Evolutionary conservation across 2,888 invertebrate genomes (phyloP).

Genomic region (Matsumyia berberina): DNA sequence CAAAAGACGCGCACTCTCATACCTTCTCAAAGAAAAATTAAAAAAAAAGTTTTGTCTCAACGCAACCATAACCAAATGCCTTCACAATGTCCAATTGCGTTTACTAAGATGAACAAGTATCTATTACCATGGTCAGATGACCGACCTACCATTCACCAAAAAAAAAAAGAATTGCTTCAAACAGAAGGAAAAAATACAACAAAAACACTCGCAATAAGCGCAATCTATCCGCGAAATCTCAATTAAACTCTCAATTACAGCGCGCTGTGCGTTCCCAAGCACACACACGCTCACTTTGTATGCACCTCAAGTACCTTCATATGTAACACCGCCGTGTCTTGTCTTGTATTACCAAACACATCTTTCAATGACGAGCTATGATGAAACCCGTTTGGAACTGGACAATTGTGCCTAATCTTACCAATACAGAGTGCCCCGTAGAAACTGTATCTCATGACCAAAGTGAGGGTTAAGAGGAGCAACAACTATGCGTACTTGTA

Average conservation of each 20-base stretch:
- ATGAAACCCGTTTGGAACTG: conserved; percentile 62
- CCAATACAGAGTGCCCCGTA: conserved; percentile 54
- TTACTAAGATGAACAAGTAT: conserved; percentile 43
- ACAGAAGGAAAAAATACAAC: background rate
- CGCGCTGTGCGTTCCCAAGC: conserved; percentile 36
- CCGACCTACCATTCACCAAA: conserved; percentile 34
- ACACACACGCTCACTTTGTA: conserved; percentile 48
- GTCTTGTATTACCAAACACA: conserved; percentile 62
- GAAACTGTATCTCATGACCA: conserved; percentile 21
- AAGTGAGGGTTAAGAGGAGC: conserved; percentile 29
- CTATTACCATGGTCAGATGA: conserved; percentile 60
- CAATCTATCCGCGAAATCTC: conserved; percentile 63
- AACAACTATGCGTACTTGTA: background rate
- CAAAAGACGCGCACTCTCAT: conserved; percentile 2
- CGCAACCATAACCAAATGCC: background rate
- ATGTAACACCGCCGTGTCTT: conserved; percentile 61
- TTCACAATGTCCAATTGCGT: conserved; percentile 30
- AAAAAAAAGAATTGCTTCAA: conserved; percentile 16
- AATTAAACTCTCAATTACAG: conserved; percentile 64
- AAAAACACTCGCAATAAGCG: conserved; percentile 16
- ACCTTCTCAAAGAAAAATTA: background rate
- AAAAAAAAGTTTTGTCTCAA: background rate
- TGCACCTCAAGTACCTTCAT: conserved; percentile 74
- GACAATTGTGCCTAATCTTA: conserved; percentile 65
- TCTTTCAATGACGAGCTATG: conserved; percentile 61